Base-by-base conservation (phyloP, 2,113 vertebrate species). In the Toxotes chatareus region DNA sequence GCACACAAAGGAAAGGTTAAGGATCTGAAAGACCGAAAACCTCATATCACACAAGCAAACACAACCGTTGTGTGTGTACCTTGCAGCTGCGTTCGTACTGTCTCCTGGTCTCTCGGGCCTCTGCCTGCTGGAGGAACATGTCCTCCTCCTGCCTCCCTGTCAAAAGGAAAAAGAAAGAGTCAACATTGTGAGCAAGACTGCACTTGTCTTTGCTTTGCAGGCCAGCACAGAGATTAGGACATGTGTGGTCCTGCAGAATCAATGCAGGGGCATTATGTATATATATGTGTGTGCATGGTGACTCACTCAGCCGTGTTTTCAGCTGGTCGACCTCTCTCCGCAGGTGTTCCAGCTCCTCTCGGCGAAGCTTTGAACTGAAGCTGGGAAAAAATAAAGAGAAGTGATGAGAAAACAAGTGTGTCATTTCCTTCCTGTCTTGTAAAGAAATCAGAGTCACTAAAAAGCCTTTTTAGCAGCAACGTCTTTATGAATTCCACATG, bases 321-420 rank as follows among this genome's bases (percentile, higher is more conserved):
- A 96, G 86, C 14, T 95, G 93, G 70, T 97, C 95, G 71, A 97
- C 61, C 69, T 97, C 96, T 85, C 92, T 92, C 65, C 83, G 87
- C 79, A 96, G 85, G 73, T 89, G 86, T 49, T 96, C 92, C 76
- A 95, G 85, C 68, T 97, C 95, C 74, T 95, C 93, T 88, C 94
- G 84, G 1, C 89, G 84, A 27, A 96, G 85, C 57, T 95, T 96
- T 59, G 89, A 88, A 63, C 94, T 95, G 38, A 86, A 95, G 87
- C 91, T 95, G 51, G 21, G 13, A 42, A 17, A 46, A 73, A 27
- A n/a, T 8, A 51, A 69, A 23, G 23, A 53, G 57, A 71, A 72
- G 46, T n/a, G 36, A n/a, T 14, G 19, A 64, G 1, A 34, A n/a
- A 67, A 27, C 31, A 3, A 38, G 17, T 53, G 51, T 53, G 4